phyloP scores from a whole-genome alignment of 2,113 vertebrate genomes.

The Microcebus ravelobensis region DNA sequence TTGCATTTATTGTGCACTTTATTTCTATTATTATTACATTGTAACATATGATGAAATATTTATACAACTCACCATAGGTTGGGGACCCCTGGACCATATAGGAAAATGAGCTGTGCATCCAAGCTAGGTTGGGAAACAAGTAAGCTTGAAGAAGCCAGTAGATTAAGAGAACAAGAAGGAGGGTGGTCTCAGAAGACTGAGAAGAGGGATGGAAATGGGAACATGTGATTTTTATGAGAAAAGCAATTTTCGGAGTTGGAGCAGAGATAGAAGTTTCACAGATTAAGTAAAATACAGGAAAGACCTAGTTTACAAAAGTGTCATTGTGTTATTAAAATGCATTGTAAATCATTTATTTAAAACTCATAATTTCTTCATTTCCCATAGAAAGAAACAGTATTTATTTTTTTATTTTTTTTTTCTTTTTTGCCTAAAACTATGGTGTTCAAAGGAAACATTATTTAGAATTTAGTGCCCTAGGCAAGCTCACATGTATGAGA shows the following conservation, averaged over 20 bases:
- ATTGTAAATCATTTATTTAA: constrained; percentile 23
- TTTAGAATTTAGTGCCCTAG: constrained; percentile 9
- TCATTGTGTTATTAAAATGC: constrained; percentile 9
- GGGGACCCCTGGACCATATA: too few species aligned
- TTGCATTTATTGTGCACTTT: too few species aligned
- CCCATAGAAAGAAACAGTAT: not conserved
- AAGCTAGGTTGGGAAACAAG: not conserved
- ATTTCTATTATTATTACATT: too few species aligned
- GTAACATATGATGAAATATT: too few species aligned
- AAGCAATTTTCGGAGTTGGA: constrained; percentile 7
- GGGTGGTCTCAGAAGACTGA: not conserved
- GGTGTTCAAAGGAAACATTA: too few species aligned
- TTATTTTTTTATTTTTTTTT: too few species aligned
- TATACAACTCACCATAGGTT: too few species aligned
- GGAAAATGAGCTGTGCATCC: not conserved
- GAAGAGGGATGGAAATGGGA: not conserved
- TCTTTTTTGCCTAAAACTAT: too few species aligned
- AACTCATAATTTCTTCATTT: constrained; percentile 23
- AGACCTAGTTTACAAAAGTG: not conserved
- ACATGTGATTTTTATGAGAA: not conserved
- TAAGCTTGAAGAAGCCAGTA: not conserved
- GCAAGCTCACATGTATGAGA: not conserved
- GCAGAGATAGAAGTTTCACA: constrained; percentile 12
- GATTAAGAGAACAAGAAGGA: not conserved
- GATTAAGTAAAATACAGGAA: not conserved